phyloP scores from a whole-genome alignment of 2,888 invertebrate genomes.

The Cacoxenus indagator region DNA sequence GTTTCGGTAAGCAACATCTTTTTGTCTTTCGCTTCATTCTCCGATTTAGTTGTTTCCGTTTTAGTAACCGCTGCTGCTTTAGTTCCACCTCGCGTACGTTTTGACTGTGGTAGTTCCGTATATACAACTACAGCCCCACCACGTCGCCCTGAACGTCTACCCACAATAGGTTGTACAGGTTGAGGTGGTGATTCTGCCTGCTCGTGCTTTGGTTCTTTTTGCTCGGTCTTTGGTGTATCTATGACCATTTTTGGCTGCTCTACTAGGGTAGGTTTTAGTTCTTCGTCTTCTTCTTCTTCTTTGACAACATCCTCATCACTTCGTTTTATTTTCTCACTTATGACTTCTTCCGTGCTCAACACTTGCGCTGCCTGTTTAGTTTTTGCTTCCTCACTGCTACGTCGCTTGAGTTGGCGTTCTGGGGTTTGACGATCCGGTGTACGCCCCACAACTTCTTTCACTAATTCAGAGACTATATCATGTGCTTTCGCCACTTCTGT shows the following conservation, averaged over 20 bases:
- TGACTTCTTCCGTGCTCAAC: constrained; percentile 39
- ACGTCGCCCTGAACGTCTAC: constrained; percentile 61
- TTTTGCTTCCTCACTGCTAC: constrained; percentile 56
- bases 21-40: background rate
- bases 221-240: background rate
- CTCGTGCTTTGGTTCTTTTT: too few relatives aligned
- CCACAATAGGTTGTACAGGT: constrained; percentile 16
- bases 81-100: constrained; percentile 52
- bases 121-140: constrained; percentile 54
- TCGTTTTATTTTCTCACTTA: constrained; percentile 46
- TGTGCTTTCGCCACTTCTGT: background rate
- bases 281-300: constrained; percentile 11
- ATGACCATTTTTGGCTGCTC: constrained; percentile 14
- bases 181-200: constrained; percentile 23
- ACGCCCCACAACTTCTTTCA: background rate
- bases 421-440: constrained; percentile 17
- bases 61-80: constrained; percentile 39
- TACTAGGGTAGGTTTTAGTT: background rate
- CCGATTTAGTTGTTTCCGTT: constrained; percentile 20
- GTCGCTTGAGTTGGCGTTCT: constrained; percentile 57
- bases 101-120: constrained; percentile 56
- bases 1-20: background rate
- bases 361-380: constrained; percentile 32
- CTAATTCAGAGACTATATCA: background rate
- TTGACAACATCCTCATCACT: constrained; percentile 39